Base-by-base conservation (phyloP, 2,797 vertebrate species). In the Malurus splendens region DNA sequence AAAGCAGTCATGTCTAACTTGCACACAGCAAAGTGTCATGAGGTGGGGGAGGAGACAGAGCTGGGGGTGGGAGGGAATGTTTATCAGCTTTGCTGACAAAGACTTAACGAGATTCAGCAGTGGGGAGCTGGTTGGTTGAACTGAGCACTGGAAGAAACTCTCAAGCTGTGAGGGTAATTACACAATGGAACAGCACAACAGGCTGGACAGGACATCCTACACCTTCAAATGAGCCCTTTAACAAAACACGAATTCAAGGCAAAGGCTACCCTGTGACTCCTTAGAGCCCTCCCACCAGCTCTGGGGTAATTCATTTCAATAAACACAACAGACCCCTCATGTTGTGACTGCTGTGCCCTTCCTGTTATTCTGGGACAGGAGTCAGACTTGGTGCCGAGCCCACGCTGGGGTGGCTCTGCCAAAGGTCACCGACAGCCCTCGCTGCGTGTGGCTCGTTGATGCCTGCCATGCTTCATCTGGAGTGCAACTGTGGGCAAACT, bases 371-470 rank as follows among this genome's bases (percentile, higher is more conserved):
- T 18, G 70, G 86, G 82, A 42, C 59, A 52, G 66, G 60, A 90
- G 39, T 66, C 87, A 73, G 77, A 6, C 41, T 10, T 32, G 7
- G 30, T 6, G 76, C 72, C 0, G 1, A 85, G 51, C 59, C 73
- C 48, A 9, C 0, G 7, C 64, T 32, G 60, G 36, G 47, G 30
- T 59, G 16, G 19, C 86, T 54, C 76, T 61, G 74, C 52, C 3
- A 2, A 48, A 78, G 51, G 73, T 78, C 89, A 45, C 28, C 0
- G 3, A 17, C 2, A 1, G 55, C 32, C 56, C 67, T 75, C 0
- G 0, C 52, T 62, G 59, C 0, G 0, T 25, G 66, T 13, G 28
- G 70, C 65, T 56, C 0, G 0, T 0, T 44, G 44, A 13, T 39
- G 47, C 52, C 68, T 70, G 42, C 22, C 24, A 50, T 27, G 70